Base-by-base conservation (phyloP, 2,113 vertebrate species). In the Oncorhynchus keta region DNA sequence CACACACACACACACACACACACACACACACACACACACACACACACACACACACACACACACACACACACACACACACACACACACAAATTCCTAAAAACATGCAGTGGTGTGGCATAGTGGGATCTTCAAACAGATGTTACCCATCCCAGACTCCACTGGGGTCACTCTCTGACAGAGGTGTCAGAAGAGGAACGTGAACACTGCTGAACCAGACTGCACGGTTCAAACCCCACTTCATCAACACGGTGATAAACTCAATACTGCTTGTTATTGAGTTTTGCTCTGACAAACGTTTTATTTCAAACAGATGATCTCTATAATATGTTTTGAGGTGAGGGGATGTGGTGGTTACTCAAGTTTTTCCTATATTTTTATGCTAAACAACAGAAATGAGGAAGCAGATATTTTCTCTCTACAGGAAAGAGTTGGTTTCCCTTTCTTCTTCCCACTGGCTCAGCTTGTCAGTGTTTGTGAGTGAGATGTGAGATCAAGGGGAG, bases 101-200 rank as follows among this genome's bases (percentile, higher is more conserved):
- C 49, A 55, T 55, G 16, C 12, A 20, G 24, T 66, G 64, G 64
- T 20, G 68, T 48, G 68, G 32, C 45, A 13, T 51, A 18, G 22
- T 61, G 74, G 65, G 24, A 68, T 74, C 81, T 77, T 68, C 3
- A 1, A 68, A 79, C 90, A 89, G 90, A 91, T 90, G 90, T 86
- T 77, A 70, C 65, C 77, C 51, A 14, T 57, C 72, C 48, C 68
- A 28, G 51, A 45, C 18, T 2, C 59, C 79, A 76, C 59, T 59
- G 79, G 2, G 30, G 74, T 72, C 77, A 64, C 69, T 16, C 49
- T 55, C 14, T 55, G 49, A 55, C 49, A 1, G 30, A 20, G 49
- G 9, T 65, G 66, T 68, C 66, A 68, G 66, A 8, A 45, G 35
- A 74, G 70, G 14, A 74, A 79, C 49, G 2, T 71, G 18, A 6